A percentile compares a stretch with the other conserved stretches of the same genome.
phyloP scores from a whole-genome alignment of 2,113 vertebrate species.

The Heterotilapia buettikoferi region DNA sequence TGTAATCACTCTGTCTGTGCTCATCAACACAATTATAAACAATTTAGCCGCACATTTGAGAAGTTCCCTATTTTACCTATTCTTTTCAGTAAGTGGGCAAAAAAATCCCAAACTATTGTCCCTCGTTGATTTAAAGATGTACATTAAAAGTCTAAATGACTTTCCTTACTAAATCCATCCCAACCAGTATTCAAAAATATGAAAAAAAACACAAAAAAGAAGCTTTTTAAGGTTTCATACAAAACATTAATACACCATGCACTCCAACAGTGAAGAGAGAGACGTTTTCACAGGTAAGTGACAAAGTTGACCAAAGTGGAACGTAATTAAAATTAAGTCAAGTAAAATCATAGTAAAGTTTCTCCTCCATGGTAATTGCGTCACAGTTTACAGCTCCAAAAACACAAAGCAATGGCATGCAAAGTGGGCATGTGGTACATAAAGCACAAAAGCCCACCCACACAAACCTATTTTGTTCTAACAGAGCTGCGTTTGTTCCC shows the following conservation, averaged over 20 bases:
- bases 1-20: not conserved
- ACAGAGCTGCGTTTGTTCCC: not conserved
- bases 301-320: not conserved
- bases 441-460: not conserved
- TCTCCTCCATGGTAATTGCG: not conserved
- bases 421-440: not conserved
- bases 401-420: not conserved
- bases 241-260: not conserved
- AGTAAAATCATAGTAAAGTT: not conserved
- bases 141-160: not conserved
- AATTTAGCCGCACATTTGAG: not conserved
- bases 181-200: not conserved
- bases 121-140: not conserved
- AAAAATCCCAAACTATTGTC: not conserved
- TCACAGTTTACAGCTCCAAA: conserved; percentile 15
- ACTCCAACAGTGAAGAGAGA: not conserved
- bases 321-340: not conserved
- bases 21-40: conserved; percentile 17
- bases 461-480: not conserved
- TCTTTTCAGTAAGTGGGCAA: not conserved
- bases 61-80: not conserved
- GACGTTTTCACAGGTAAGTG: not conserved
- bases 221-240: not conserved
- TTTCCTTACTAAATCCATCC: not conserved
- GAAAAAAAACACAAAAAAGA: not conserved